Base-by-base conservation (phyloP, 1,140 invertebrate species). In the Homarus americanus region DNA sequence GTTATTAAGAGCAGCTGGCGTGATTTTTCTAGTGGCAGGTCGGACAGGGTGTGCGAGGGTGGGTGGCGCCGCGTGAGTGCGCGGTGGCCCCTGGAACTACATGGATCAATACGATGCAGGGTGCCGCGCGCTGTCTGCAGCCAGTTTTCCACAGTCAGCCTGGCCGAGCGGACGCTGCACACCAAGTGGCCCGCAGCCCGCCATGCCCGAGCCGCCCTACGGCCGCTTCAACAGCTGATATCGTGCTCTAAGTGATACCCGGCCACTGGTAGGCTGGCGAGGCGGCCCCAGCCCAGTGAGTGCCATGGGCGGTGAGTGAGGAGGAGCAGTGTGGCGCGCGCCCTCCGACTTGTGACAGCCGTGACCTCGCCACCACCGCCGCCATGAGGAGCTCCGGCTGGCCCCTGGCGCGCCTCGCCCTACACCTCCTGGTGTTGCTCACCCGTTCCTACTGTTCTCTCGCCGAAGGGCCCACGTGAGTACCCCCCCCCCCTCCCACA, bases 1-100 rank as follows among this genome's bases (percentile, higher is more conserved):
- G 63, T 88, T 88, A 88, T 88, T 88, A 88, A 88, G 78, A 82
- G 87, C 87, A 88, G 87, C 78, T 88, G 87, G 69, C 78, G 87
- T 88, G 87, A 88, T 88, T 88, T 88, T 88, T 88, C 76, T 82
- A 88, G 53, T 82, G 87, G 76, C 34, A 88, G 76, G 63, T 44
- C 86, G 53, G 58, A 44, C 73, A 76, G 85, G 85, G 85, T 66
- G 85, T 87, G 85, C 75, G 58, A 69, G 76, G 83, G 44, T 44
- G 32, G 17, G 69, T 34, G n/a, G 83, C 83, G 83, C 66, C 66
- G 20, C 34, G 58, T 40, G 63, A 66, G 75, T 53, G 20, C 12
- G 58, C 63, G 87, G 87, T 3, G 58, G 40, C 49, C 36, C 53
- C 3, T 17, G 17, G 58, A 83, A 82, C 63, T 49, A 72, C n/a